phyloP scores from a whole-genome alignment of 2,888 invertebrate genomes.

The Andrena bucephala region DNA sequence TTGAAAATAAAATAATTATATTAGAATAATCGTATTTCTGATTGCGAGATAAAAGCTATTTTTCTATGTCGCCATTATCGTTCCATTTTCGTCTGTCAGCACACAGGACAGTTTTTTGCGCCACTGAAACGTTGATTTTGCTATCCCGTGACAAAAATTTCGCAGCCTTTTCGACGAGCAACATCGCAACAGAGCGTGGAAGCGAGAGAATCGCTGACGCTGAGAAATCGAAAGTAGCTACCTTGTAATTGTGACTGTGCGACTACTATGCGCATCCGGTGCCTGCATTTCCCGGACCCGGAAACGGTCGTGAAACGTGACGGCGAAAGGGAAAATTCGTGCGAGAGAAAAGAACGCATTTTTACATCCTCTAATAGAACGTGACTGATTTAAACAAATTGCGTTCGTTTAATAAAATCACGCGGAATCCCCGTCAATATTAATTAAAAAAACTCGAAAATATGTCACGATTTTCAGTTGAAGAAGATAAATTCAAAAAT shows the following conservation, averaged over 20 bases:
- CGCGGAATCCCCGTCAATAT: not conserved
- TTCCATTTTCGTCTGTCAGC: not conserved
- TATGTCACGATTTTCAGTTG: not conserved
- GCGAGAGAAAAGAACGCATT: slow-evolving; percentile 6
- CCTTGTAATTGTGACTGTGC: slow-evolving; percentile 51
- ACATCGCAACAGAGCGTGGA: slow-evolving; percentile 38
- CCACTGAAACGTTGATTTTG: slow-evolving; percentile 18
- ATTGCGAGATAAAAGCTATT: too few species aligned
- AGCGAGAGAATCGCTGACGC: slow-evolving; percentile 56
- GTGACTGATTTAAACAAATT: slow-evolving; percentile 20
- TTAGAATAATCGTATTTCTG: too few species aligned
- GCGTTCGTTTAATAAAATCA: too few species aligned
- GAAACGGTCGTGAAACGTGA: slow-evolving; percentile 43
- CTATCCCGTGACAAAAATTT: slow-evolving; percentile 28
- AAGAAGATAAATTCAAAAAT: too few species aligned
- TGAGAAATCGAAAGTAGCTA: slow-evolving; percentile 47
- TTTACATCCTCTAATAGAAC: not conserved
- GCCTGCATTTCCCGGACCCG: slow-evolving; percentile 45
- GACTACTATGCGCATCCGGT: slow-evolving; percentile 53
- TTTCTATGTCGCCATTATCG: not conserved
- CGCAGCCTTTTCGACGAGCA: slow-evolving; percentile 52
- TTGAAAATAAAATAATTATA: too few species aligned
- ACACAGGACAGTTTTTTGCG: not conserved
- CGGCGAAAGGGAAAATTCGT: slow-evolving; percentile 3
- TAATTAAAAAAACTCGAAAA: not conserved